Base-by-base conservation (phyloP, 2,113 vertebrate genomes). In the Notechis scutatus region DNA sequence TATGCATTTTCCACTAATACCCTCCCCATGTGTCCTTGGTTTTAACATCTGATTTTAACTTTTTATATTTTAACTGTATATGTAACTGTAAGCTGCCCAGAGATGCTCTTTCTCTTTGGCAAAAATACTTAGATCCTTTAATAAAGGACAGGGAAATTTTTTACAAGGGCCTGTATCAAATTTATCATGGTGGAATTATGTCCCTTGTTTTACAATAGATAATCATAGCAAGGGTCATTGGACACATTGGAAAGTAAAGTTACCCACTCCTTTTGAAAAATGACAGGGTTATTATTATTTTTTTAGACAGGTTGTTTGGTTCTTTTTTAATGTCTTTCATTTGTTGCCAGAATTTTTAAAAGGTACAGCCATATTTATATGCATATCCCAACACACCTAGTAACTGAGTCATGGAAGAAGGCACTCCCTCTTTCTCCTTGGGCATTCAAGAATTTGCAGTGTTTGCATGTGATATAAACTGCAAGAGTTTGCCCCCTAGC, bases 311-410 rank as follows among this genome's bases (percentile, higher is more conserved):
- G 2, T 42, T 85, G 88, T 47, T 90, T 61, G 42, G 55, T 85
- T 92, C 55, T 74, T 54, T 47, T 55, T n/a, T n/a, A 85, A 5
- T 29, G 21, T n/a, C 69, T 85, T 93, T 90, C 29, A 92, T 85
- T 86, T 52, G 21, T 90, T 93, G 74, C 69, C 81, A 90, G 47
- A 1, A 86, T 56, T 90, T 52, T 61, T n/a, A 64, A 54, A 54
- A 86, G 26, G 87, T 45, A 81, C 39, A 92, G 42, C 7, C 45
- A 21, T 81, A 86, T 93, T 55, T 86, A 23, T 39, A 57, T n/a
- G 23, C 54, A 52, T 55, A 92, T 90, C 20, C 61, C 88, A 64
- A 39, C 92, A 93, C 55, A 90, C 81, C 74, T 93, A 90, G 74
- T 90, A 90, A 90, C 69, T 64, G 92, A 90, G 20, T 89, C 87